Conservation (phyloP, 2,797 vertebrate genomes). For the Macrochelys suwanniensis region DNA sequence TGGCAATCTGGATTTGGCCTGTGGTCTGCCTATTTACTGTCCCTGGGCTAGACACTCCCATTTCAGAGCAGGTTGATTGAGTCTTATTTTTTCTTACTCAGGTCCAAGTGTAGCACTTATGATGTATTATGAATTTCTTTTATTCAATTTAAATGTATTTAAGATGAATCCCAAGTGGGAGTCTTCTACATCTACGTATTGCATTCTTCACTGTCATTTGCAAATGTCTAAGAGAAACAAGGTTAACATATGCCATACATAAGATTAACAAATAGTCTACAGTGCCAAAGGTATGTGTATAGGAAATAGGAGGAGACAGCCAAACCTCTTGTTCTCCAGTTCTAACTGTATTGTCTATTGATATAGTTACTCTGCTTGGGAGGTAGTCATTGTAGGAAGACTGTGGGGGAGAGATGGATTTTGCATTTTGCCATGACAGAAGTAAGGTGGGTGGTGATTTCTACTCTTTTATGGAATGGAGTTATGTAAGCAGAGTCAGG, state of each 20-base stretch:
- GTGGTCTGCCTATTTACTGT: too few species aligned
- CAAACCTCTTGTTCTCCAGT: not conserved
- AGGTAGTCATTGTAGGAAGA: not conserved
- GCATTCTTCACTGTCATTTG: not conserved
- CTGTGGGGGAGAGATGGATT: not conserved
- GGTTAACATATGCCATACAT: not conserved
- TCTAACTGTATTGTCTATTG: not conserved
- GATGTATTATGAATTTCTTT: slow-evolving; percentile 3
- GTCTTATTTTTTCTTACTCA: not conserved
- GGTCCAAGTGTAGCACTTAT: not conserved
- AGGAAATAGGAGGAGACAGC: not conserved
- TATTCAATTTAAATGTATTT: not conserved
- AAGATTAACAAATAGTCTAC: not conserved
- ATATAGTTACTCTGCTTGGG: not conserved
- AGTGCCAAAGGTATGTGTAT: not conserved
- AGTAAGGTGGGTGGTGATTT: not conserved
- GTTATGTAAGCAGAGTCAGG: too few species aligned
- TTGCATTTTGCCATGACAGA: not conserved
- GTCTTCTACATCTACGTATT: not conserved
- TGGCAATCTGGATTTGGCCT: too few species aligned
- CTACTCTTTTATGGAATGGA: not conserved
- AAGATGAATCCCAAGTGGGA: not conserved
- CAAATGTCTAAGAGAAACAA: not conserved
- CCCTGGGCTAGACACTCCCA: not conserved
- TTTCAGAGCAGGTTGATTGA: not conserved